Base-by-base conservation (phyloP, 1,140 invertebrate species). In the Drosophila kurseongensis region DNA sequence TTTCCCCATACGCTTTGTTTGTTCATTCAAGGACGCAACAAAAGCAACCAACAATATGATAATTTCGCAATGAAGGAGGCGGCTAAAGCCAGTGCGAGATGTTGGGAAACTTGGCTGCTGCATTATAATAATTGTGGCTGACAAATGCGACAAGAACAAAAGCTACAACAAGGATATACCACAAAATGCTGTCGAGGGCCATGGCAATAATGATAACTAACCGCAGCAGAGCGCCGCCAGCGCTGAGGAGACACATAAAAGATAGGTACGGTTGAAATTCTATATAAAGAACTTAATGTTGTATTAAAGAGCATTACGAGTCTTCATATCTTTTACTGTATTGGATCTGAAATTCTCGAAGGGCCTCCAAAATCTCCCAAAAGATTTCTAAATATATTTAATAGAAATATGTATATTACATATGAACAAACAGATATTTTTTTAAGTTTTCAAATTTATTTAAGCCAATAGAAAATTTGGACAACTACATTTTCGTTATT, bases 161-260 rank as follows among this genome's bases (percentile, higher is more conserved):
- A 71, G 14, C 36, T 42, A 50, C 60, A 58, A 55, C 47, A 47
- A 41, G 59, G 54, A 71, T 67, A 63, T 50, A 55, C 65, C 78
- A 83, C 76, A 79, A 86, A 86, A 78, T 66, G 77, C 63, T 60
- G 67, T 68, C 68, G 59, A 78, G 82, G 68, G 78, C 56, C 74
- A 56, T 71, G 81, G 65, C 74, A 86, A 85, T 85, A 85, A 85
- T 85, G 78, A 85, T 86, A 85, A 85, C 81, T 85, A 85, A 85
- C 82, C 81, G 69, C 81, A 69, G 58, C 80, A 81, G 82, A 85
- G 82, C 65, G 78, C 65, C 61, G 75, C 63, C 23, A 69, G 75
- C 65, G 55, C 59, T 69, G 54, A 57, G 54, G 42, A 63, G n/a
- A 71, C 50, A 5, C 36, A 50, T 16, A 42, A 71, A 48, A 68